Conservation (phyloP, 64 coral and sea anemone species). For the Astreopora myriophthalma region DNA sequence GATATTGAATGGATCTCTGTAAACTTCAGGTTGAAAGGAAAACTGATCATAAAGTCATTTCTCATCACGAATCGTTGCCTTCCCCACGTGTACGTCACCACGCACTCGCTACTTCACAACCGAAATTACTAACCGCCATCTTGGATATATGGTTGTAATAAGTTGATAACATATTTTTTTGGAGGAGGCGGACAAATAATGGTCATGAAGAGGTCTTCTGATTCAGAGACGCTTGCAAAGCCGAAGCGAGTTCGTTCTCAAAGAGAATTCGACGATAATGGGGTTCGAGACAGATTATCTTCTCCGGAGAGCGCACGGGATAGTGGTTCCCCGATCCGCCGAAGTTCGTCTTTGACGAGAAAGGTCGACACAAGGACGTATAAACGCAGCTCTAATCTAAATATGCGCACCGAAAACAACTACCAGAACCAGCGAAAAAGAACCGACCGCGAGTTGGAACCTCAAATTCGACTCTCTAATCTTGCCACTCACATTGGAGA, state of each 20-base stretch:
- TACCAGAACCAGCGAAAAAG: slow-evolving; percentile 89
- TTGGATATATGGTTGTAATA: slow-evolving; percentile 69
- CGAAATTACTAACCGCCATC: slow-evolving; percentile 75
- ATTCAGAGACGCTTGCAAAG: slow-evolving; percentile 92
- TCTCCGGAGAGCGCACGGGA: slow-evolving; percentile 94
- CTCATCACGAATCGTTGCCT: slow-evolving; percentile 39
- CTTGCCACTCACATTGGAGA: slow-evolving; percentile 87
- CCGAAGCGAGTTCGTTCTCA: slow-evolving; percentile 92
- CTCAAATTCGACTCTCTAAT: slow-evolving; percentile 93
- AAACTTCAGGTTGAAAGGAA: too few relatives aligned
- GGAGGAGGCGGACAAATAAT: slow-evolving; percentile 94
- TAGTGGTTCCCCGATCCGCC: slow-evolving; percentile 86
- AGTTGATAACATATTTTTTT: slow-evolving; percentile 66
- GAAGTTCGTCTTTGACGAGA: slow-evolving; percentile 94
- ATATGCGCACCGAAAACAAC: slow-evolving; percentile 91
- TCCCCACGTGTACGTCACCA: slow-evolving; percentile 89
- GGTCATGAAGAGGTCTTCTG: slow-evolving; percentile 99
- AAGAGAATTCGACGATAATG: slow-evolving; percentile 89
- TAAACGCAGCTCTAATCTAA: slow-evolving; percentile 89
- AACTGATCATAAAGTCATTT: slow-evolving; percentile 20
- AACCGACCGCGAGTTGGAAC: slow-evolving; percentile 82
- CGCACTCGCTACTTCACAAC: slow-evolving; percentile 58
- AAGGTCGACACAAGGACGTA: slow-evolving; percentile 96
- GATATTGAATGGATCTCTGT: too few relatives aligned
- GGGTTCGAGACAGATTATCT: slow-evolving; percentile 90